Conservation (phyloP, 2,797 vertebrate genomes). For the Gymnothorax javanicus region DNA sequence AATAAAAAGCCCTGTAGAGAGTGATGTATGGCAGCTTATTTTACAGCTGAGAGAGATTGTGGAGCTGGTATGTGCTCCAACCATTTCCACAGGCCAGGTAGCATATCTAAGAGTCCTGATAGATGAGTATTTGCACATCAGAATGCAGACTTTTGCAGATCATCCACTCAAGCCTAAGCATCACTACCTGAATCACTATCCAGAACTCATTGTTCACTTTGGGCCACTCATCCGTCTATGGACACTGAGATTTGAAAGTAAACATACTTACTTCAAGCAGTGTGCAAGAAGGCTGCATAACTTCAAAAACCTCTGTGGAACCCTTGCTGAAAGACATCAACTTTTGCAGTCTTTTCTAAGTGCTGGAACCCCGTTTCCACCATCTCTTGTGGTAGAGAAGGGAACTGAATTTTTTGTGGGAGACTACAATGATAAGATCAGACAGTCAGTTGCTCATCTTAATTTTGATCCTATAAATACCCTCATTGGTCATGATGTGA, state of each 20-base stretch:
- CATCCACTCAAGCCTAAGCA: too few relatives aligned
- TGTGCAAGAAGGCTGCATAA: slow-evolving; percentile 13
- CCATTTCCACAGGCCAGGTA: neutral
- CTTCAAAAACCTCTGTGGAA: neutral
- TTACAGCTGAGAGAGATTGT: slow-evolving; percentile 28
- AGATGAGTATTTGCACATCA: neutral
- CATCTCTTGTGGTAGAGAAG: slow-evolving; percentile 37
- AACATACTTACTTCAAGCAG: slow-evolving; percentile 7
- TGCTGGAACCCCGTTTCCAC: slow-evolving; percentile 38
- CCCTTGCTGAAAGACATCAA: slow-evolving; percentile 19
- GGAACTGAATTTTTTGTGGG: slow-evolving; percentile 31
- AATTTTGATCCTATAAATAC: slow-evolving; percentile 28
- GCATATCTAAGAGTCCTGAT: neutral
- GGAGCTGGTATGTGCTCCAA: slow-evolving; percentile 21
- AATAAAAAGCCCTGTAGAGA: slow-evolving; percentile 31
- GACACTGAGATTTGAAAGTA: too few relatives aligned
- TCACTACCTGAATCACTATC: too few relatives aligned
- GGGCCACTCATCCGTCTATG: too few relatives aligned
- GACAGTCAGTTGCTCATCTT: slow-evolving; percentile 9
- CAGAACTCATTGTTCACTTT: too few relatives aligned
- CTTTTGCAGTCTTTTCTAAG: slow-evolving; percentile 24
- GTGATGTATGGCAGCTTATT: slow-evolving; percentile 34
- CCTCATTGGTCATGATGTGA: slow-evolving; percentile 21
- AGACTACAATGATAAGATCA: slow-evolving; percentile 46
- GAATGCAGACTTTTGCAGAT: too few relatives aligned